These are phyloP conservation scores for Eumerus sabulonum DNA, from an alignment of 2,888 invertebrate species.

Conservation along the genomic window DNA sequence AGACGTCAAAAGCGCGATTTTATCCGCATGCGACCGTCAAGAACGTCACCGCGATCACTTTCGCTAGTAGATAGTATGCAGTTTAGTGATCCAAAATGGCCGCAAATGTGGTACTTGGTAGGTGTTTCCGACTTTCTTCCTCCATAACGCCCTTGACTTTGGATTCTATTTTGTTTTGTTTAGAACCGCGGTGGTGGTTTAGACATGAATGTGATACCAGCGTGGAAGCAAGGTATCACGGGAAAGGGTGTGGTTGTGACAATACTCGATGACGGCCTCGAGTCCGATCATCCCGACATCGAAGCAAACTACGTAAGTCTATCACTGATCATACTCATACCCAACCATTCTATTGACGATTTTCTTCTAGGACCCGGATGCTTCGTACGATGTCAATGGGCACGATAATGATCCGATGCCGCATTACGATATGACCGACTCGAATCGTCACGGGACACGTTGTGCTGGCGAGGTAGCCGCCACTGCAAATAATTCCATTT, in stretches of 20 bases:
- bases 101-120: slow-evolving; percentile 98
- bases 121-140: slow-evolving; percentile 79
- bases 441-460: slow-evolving; percentile 95
- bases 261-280: slow-evolving; percentile 97
- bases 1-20: slow-evolving; percentile 90
- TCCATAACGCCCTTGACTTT: background rate
- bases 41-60: slow-evolving; percentile 72
- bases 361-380: slow-evolving; percentile 88
- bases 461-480: slow-evolving; percentile 99
- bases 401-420: slow-evolving; percentile 98
- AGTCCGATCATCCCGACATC: slow-evolving; percentile 97
- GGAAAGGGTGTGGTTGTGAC: slow-evolving; percentile 97
- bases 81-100: slow-evolving; percentile 94
- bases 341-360: background rate
- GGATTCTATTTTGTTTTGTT: slow-evolving; percentile 64
- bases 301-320: slow-evolving; percentile 93
- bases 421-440: slow-evolving; percentile 97
- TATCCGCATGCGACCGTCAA: slow-evolving; percentile 79
- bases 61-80: slow-evolving; percentile 76
- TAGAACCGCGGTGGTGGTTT: slow-evolving; percentile 94
- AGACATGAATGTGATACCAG: slow-evolving; percentile 97
- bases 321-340: background rate
- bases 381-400: slow-evolving; percentile 98
- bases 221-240: slow-evolving; percentile 96
- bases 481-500: slow-evolving; percentile 96